These are phyloP conservation scores for Propithecus perrieri DNA, from an alignment of 2,797 vertebrate species.

Conservation along the genomic window DNA sequence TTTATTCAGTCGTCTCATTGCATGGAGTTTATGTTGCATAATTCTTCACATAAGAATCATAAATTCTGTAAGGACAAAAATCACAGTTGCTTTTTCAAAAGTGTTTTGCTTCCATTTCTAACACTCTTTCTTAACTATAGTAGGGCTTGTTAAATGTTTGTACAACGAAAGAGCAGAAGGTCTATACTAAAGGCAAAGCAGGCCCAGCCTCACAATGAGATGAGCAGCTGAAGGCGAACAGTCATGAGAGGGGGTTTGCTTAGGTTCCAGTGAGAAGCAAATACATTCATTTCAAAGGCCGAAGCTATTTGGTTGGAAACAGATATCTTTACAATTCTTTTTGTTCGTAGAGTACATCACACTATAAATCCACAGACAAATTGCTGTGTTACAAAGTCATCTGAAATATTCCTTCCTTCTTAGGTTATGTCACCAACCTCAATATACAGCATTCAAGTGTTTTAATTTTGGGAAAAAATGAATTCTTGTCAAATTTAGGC, in stretches of 20 bases:
- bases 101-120: background rate
- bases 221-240: background rate
- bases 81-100: background rate
- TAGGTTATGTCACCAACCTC: background rate
- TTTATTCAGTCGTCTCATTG: background rate
- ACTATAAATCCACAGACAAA: background rate
- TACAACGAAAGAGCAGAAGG: background rate
- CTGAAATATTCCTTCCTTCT: background rate
- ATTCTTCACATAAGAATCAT: background rate
- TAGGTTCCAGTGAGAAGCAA: background rate
- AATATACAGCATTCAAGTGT: background rate
- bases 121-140: background rate
- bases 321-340: background rate
- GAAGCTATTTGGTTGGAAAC: background rate
- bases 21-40: background rate
- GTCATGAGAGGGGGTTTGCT: background rate
- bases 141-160: background rate
- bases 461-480: background rate
- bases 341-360: background rate
- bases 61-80: background rate
- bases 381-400: background rate
- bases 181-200: fast-evolving
- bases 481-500: background rate
- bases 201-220: background rate
- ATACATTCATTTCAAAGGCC: background rate